Percentiles rank a stretch among this genome's conserved stretches.
Evolutionary conservation across 2,888 invertebrate genomes (phyloP).

Genomic region (Lepeophtheirus nordmannii): DNA sequence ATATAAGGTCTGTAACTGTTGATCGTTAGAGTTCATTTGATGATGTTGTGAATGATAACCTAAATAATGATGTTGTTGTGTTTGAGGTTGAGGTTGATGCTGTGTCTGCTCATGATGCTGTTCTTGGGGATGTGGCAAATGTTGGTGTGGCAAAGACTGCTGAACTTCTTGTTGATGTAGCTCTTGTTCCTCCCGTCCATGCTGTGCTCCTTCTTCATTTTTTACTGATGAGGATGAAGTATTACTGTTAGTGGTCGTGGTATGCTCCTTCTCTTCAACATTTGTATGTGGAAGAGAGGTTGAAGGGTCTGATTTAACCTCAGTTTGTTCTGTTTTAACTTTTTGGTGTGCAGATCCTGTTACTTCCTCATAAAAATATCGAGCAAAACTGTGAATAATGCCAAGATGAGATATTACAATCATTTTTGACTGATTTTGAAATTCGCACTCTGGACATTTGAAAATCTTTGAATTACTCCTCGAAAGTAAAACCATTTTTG

Average conservation of each 20-base stretch:
- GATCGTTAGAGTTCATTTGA: not conserved
- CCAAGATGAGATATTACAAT: not conserved
- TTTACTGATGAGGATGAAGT: not conserved
- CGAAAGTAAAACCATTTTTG: not conserved
- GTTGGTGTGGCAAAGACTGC: not conserved
- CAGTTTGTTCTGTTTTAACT: not conserved
- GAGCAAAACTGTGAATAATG: not conserved
- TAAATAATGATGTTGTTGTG: not conserved
- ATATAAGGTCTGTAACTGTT: not conserved
- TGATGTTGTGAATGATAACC: not conserved
- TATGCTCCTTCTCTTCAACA: not conserved
- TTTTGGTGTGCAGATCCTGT: not conserved
- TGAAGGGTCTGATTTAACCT: not conserved
- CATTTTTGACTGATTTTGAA: not conserved
- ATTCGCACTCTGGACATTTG: slow-evolving; percentile 13
- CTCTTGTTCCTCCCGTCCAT: not conserved
- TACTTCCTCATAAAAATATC: slow-evolving; percentile 7
- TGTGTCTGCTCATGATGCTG: slow-evolving; percentile 2
- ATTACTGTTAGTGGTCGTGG: not conserved
- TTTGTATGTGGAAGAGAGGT: not conserved
- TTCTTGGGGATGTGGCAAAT: not conserved
- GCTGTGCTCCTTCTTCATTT: not conserved
- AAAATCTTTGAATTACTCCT: not conserved
- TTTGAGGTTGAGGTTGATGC: not conserved
- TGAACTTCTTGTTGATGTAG: not conserved